Conservation (phyloP, 2,797 vertebrate species). For the Hippoglossus hippoglossus region DNA sequence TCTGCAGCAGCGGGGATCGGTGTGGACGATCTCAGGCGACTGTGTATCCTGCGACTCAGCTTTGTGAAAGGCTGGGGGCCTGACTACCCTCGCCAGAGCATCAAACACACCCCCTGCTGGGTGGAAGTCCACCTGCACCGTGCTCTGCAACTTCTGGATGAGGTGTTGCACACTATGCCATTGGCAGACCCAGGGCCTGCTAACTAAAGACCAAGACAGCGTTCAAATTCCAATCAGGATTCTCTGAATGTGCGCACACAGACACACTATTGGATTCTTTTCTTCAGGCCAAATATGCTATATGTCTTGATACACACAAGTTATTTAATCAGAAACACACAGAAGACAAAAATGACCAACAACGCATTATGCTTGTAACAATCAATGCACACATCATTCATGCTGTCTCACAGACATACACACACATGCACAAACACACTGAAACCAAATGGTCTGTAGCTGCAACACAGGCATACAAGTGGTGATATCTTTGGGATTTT, state of each 20-base stretch:
- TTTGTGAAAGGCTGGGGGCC: slow-evolving; percentile 89
- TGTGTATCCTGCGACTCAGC: slow-evolving; percentile 87
- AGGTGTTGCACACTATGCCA: slow-evolving; percentile 88
- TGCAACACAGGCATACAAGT: slow-evolving; percentile 37
- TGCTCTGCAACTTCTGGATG: slow-evolving; percentile 86
- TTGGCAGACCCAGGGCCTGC: slow-evolving; percentile 79
- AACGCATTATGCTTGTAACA: slow-evolving; percentile 55
- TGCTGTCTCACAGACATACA: slow-evolving; percentile 11
- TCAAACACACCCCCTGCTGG: slow-evolving; percentile 89
- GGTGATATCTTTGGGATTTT: slow-evolving; percentile 50
- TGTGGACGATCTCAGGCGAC: slow-evolving; percentile 83
- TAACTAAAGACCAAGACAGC: slow-evolving; percentile 64
- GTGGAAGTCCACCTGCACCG: slow-evolving; percentile 88
- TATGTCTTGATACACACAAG: slow-evolving; percentile 18
- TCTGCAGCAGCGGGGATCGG: slow-evolving; percentile 85
- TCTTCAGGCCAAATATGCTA: slow-evolving; percentile 45
- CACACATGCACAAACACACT: slow-evolving; percentile 36
- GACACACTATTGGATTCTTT: slow-evolving; percentile 24
- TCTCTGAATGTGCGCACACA: slow-evolving; percentile 42
- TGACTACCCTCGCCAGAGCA: slow-evolving; percentile 86
- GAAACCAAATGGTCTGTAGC: slow-evolving; percentile 59
- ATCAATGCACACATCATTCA: slow-evolving; percentile 36
- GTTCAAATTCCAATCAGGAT: slow-evolving; percentile 36
- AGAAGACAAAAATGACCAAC: slow-evolving; percentile 13
- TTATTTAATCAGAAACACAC: slow-evolving; percentile 38